Evolutionary conservation across 2,113 vertebrate genomes (phyloP), one percentile per base, ranked within the genome.

Genomic region (Brachyistius frenatus): DNA sequence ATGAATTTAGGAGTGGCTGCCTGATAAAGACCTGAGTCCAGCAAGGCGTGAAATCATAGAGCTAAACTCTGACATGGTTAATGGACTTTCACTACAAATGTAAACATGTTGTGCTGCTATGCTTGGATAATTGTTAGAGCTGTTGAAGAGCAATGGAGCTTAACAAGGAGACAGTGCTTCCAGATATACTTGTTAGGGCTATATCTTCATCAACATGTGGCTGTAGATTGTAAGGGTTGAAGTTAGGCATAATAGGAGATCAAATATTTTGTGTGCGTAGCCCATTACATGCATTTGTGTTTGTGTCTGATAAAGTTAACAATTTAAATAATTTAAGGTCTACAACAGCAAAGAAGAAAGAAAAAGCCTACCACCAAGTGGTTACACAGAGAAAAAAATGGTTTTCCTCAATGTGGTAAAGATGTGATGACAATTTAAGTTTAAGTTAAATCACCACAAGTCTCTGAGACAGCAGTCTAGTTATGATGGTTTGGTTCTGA

Each of bases 281-380:
- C 53, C 36, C 10, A 56, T 72, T n/a, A 41, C 9, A 66, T 32
- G 13, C 3, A 44, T 50, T 53, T 60, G 35, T 13, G 3, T 72
- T 5, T 71, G 52, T 31, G 1, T 53, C 44, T 62, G 5, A 74
- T 73, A 49, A 52, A 16, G 39, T 11, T 44, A 11, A 44, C 10
- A 44, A 44, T 7, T 30, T 14, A 9, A 63, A 37, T 14, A 44
- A 44, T 31, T 53, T 0, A 58, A 30, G 13, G 0, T 23, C 11
- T 52, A n/a, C 23, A 30, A 35, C 36, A n/a, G 9, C 16, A 2
- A 76, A 13, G 31, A 57, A 36, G 33, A n/a, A 71, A 80, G 61
- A 47, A 64, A 71, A 85, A 74, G 61, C 46, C 64, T 86, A 81
- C 87, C 88, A 82, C 73, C 88, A 67, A 62, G 84, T 88, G 89